These are phyloP conservation scores for Austrolebias charrua DNA, from an alignment of 2,797 vertebrate genomes.

Conservation along the genomic window DNA sequence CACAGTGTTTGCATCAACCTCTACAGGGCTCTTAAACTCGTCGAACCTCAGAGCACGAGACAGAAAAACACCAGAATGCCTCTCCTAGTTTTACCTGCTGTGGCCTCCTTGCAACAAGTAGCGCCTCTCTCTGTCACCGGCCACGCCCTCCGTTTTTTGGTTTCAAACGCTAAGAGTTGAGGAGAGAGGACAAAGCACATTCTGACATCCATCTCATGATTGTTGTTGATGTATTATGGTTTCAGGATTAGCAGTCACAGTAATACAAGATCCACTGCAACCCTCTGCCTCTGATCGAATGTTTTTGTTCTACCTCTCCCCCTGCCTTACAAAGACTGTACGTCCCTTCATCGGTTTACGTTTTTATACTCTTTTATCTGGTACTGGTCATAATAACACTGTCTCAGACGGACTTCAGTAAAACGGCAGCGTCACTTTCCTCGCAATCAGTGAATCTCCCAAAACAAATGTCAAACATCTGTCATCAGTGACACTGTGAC, in stretches of 20 bases:
- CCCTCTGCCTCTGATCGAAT: constrained; percentile 56
- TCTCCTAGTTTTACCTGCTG: constrained; percentile 73
- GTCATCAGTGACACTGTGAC: constrained; percentile 23
- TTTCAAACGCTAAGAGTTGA: constrained; percentile 24
- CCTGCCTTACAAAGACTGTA: constrained; percentile 42
- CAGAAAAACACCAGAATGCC: constrained; percentile 72
- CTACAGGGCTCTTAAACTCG: constrained; percentile 66
- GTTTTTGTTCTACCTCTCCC: constrained; percentile 73
- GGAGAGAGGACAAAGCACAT: constrained; percentile 11
- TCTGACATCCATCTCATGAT: constrained; percentile 22
- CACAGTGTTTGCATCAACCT: constrained; percentile 44
- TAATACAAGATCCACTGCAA: constrained; percentile 30
- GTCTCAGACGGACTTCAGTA: constrained; percentile 24
- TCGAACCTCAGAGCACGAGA: constrained; percentile 63
- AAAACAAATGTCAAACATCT: too few relatives aligned
- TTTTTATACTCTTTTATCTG: constrained; percentile 25
- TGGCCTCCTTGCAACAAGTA: constrained; percentile 64
- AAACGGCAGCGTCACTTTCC: constrained; percentile 15
- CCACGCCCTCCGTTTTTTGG: constrained; percentile 42
- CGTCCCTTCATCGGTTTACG: constrained; percentile 9
- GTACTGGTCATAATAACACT: constrained; percentile 14
- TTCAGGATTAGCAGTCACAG: constrained; percentile 11
- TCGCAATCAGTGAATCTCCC: constrained; percentile 10
- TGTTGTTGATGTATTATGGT: constrained; percentile 2
- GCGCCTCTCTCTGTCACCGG: constrained; percentile 63